Conservation (phyloP, 2,113 vertebrate genomes). For the Sinocyclocheilus maitianheensis region DNA sequence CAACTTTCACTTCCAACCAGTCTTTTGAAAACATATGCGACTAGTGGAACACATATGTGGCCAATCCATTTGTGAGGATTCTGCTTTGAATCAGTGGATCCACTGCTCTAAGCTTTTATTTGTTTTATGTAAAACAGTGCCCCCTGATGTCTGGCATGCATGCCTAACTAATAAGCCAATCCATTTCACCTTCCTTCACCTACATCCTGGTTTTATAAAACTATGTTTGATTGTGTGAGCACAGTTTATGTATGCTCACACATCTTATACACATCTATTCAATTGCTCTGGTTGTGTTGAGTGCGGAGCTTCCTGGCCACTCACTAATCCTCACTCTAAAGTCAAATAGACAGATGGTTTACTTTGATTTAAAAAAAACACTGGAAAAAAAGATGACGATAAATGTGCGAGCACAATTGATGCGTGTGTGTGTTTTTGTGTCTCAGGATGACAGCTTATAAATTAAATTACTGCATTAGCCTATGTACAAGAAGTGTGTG, state of each 20-base stretch:
- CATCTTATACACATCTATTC: neutral
- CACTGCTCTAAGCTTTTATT: neutral
- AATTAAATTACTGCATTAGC: neutral
- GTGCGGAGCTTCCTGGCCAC: slow-evolving; percentile 39
- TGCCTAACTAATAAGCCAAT: slow-evolving; percentile 61
- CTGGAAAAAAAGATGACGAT: slow-evolving; percentile 36
- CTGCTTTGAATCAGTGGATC: neutral
- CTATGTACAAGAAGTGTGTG: neutral
- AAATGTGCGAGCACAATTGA: slow-evolving; percentile 20
- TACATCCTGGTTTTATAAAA: slow-evolving; percentile 69
- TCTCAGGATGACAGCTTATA: neutral
- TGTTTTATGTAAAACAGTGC: slow-evolving; percentile 62
- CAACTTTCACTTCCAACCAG: neutral
- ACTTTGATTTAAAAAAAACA: slow-evolving; percentile 69
- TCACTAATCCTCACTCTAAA: slow-evolving; percentile 74
- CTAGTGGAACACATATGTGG: neutral
- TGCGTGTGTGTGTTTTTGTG: neutral
- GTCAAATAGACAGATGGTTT: slow-evolving; percentile 66
- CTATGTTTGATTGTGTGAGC: slow-evolving; percentile 63
- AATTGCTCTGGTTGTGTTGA: neutral
- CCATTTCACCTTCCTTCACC: slow-evolving; percentile 68
- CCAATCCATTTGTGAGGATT: neutral
- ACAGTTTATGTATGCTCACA: slow-evolving; percentile 52
- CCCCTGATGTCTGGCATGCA: slow-evolving; percentile 76
- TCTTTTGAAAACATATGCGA: slow-evolving; percentile 1